Conservation (phyloP, 2,888 invertebrate genomes). For the Nebria salina region DNA sequence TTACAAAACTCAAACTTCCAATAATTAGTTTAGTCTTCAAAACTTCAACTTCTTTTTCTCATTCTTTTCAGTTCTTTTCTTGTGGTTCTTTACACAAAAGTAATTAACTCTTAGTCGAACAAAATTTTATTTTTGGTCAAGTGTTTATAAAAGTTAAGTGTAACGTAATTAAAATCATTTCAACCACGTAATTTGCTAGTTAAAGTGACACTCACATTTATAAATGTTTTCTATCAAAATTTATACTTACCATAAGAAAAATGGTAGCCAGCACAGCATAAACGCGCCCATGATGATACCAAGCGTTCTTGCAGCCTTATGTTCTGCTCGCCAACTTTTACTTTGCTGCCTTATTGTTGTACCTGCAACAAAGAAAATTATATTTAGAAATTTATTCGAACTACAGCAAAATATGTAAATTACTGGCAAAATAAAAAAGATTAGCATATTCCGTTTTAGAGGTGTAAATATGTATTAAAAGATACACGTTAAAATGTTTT, state of each 20-base stretch:
- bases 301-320: slow-evolving; percentile 93
- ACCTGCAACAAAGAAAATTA: slow-evolving; percentile 63
- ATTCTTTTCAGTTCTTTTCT: not conserved
- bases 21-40: not conserved
- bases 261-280: slow-evolving; percentile 94
- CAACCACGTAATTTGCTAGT: not conserved
- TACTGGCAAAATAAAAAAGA: not conserved
- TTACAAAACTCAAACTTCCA: not conserved
- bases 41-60: not conserved
- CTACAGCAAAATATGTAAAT: not conserved
- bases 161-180: slow-evolving; percentile 5
- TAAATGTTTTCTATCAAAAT: slow-evolving; percentile 7
- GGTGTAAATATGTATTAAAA: too few species aligned
- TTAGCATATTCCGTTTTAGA: too few species aligned
- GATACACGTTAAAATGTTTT: too few species aligned
- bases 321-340: slow-evolving; percentile 88
- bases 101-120: not conserved
- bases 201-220: not conserved
- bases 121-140: not conserved
- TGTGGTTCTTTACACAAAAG: not conserved
- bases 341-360: slow-evolving; percentile 76
- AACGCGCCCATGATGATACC: slow-evolving; percentile 98
- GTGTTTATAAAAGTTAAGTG: not conserved
- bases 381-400: not conserved
- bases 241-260: slow-evolving; percentile 88